Evolutionary conservation across 2,888 invertebrate genomes (phyloP), one percentile per base, ranked within the genome.

Genomic region (Tenthredo distinguenda): DNA sequence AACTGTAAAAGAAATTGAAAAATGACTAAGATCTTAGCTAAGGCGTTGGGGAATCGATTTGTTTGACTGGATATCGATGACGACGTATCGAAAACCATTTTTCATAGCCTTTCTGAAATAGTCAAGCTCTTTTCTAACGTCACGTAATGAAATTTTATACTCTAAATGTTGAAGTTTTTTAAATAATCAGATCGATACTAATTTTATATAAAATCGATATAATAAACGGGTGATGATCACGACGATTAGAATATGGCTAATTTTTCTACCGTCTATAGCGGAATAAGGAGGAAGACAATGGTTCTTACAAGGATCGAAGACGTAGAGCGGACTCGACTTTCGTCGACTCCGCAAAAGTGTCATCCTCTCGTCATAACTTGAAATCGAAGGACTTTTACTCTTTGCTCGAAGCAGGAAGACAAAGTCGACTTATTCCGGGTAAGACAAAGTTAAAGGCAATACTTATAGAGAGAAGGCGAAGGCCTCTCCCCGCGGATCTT

Each of bases 301-400:
- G 72, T 72, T 72, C 72, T 72, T 40, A 37, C 9, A 21, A 21
- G 3, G 43, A 40, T 72, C 40, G 72, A 72, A 43, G 72, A 72
- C 72, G 72, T 40, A 21, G 72, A 21, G 72, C 21, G 37, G 37
- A 72, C 72, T 72, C 43, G 72, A 72, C 9, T 50, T 50, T 50
- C 77, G 77, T 77, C 50, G 77, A 77, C 77, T 47, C 50, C 15
- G 76, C 76, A 76, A 50, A 76, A 76, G 76, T 50, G 76, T 76
- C 50, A 76, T 76, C 50, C 77, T 77, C 50, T 77, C 50, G 50
- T 34, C 50, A 77, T 55, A 77, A 47, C 50, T 77, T 50, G 77
- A 47, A 77, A 26, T 72, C 77, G 77, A 55, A 77, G 50, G 50
- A 50, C 50, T 77, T 77, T 77, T 77, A 77, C 50, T 77, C n/a